Base-by-base conservation (phyloP, 1,140 invertebrate genomes). In the Aphelinus atriplicis region DNA sequence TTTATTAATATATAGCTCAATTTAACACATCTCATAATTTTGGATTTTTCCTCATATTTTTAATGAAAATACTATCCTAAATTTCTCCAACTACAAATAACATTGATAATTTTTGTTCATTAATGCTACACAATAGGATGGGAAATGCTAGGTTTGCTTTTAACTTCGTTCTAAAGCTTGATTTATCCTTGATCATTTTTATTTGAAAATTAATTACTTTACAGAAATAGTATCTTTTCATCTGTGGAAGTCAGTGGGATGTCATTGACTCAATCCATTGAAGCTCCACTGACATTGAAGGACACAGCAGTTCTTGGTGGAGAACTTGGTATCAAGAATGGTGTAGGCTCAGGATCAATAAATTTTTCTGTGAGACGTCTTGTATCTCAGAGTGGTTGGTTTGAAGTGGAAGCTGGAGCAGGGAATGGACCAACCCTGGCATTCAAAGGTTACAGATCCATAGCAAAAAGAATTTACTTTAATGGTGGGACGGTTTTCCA, bases 231-330 rank as follows among this genome's bases (percentile, higher is more conserved):
- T 50, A 81, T 89, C 7, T 89, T 96, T 80, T 94, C 95, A 26
- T 91, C 87, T 65, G 90, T 98, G 76, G 96, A 98, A 90, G 92
- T 98, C 4, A 96, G 93, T 70, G 95, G 94, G 43, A 96, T 98
- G 93, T 94, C 93, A 48, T 94, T 98, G 81, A 91, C 92, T 50
- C 97, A 98, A 84, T 96, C 96, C 0, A 95, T 98, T 62, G 96
- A 99, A 87, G 94, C 95, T 61, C 97, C 97, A 1, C 88, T 98
- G 7, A 97, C 95, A 1, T 83, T 92, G 64, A 93, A 92, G 80
- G 94, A 98, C 80, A 96, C 95, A 6, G 90, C 94, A 63, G 93
- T 92, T 0, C 86, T 97, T 78, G 92, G 93, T 56, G 95, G 95
- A 65, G 92, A 94, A 80, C 87, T 98, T 50, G 91, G 92, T 48